These are phyloP conservation scores for Sciurus niger DNA, from an alignment of 2,113 vertebrate genomes.

Conservation along the genomic window DNA sequence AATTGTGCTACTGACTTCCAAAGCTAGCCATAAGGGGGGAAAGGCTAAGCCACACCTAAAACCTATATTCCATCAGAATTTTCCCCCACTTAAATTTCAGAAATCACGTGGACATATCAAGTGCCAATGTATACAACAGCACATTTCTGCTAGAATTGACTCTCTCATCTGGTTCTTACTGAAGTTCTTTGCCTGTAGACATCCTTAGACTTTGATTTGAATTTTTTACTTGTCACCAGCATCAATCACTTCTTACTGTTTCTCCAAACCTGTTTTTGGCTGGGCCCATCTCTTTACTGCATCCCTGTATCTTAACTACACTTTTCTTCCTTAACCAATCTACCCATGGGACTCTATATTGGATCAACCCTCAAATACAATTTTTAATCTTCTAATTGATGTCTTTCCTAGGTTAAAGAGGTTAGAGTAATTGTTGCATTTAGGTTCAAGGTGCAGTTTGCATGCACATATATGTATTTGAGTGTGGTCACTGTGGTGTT, in stretches of 20 bases:
- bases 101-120: not conserved
- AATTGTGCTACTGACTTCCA: not conserved
- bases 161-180: not conserved
- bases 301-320: no score
- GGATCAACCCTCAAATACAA: not conserved
- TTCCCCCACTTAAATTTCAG: not conserved
- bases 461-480: not conserved
- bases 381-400: not conserved
- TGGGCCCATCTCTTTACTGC: not conserved
- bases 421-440: not conserved
- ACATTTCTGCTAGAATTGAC: not conserved
- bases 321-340: not conserved
- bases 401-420: not conserved
- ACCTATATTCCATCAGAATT: not conserved
- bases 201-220: slow-evolving; percentile 17
- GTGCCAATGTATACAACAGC: not conserved
- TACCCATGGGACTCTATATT: not conserved
- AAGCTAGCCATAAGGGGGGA: not conserved
- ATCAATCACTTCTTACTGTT: not conserved
- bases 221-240: not conserved
- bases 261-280: not conserved
- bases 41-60: not conserved
- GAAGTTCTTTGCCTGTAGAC: not conserved
- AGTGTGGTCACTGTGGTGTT: not conserved
- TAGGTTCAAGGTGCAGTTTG: not conserved